A percentile compares a stretch with the other conserved stretches of the same genome.
These are phyloP conservation scores for Luehdorfia chinensis DNA, from an alignment of 1,140 invertebrate genomes.

Conservation along the genomic window DNA sequence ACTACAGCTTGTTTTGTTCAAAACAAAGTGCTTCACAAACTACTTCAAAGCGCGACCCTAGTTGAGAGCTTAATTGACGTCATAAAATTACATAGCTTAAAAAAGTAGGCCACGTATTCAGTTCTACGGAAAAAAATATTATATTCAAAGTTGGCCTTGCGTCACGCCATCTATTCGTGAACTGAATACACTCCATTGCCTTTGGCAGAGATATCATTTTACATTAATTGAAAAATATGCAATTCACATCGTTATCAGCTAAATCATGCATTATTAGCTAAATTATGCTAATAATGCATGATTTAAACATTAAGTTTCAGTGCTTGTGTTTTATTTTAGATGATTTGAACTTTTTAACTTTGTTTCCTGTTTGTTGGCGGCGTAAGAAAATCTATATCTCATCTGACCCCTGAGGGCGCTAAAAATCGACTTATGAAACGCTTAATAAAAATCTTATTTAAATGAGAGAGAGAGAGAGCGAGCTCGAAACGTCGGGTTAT, in stretches of 20 bases:
- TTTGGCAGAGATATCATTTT: not conserved
- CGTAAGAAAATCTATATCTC: too few species aligned
- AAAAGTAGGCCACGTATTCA: conserved; percentile 62
- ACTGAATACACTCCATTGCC: not conserved
- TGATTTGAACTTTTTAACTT: not conserved
- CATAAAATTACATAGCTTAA: conserved; percentile 44
- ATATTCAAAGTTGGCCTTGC: conserved; percentile 42
- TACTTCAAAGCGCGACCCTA: too few species aligned
- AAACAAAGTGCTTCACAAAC: too few species aligned
- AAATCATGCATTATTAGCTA: too few species aligned
- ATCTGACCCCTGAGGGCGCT: too few species aligned
- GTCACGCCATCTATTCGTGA: conserved; percentile 30
- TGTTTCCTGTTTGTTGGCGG: not conserved
- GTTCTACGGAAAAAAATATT: conserved; percentile 47
- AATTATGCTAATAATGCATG: too few species aligned
- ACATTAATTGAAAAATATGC: conserved; percentile 9
- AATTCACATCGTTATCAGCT: too few species aligned
- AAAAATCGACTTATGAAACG: too few species aligned
- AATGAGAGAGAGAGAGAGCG: too few species aligned
- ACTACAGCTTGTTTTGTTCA: too few species aligned
- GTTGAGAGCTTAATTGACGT: conserved; percentile 44
- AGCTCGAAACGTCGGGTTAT: too few species aligned
- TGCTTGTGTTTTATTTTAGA: not conserved
- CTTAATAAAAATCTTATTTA: too few species aligned
- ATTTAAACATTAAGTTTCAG: not conserved